A percentile compares a stretch with the other conserved stretches of the same genome.
These are phyloP conservation scores for Drosophila atripex DNA, from an alignment of 2,888 invertebrate species.

Conservation along the genomic window DNA sequence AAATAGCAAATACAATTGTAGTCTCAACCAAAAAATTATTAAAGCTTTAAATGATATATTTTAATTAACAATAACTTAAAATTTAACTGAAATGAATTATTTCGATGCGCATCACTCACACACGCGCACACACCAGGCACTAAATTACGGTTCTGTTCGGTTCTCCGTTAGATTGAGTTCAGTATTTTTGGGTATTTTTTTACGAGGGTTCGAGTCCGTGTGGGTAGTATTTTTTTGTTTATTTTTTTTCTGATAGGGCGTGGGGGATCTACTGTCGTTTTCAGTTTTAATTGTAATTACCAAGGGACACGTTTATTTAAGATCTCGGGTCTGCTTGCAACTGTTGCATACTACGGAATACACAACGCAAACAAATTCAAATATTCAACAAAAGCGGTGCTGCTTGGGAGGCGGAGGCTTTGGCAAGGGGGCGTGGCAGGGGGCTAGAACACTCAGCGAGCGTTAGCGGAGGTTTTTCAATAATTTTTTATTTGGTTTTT, in stretches of 20 bases:
- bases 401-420: constrained; percentile 28
- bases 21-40: not conserved
- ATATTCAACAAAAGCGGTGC: constrained; percentile 50
- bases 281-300: constrained; percentile 8
- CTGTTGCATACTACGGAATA: constrained; percentile 55
- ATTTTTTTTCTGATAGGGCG: not conserved
- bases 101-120: constrained; percentile 47
- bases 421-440: constrained; percentile 21
- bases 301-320: constrained; percentile 23
- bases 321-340: constrained; percentile 48
- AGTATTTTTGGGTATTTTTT: not conserved
- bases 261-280: not conserved
- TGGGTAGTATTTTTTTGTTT: not conserved
- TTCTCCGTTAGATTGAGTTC: constrained; percentile 14
- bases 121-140: constrained; percentile 65
- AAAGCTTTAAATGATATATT: constrained; percentile 26
- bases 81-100: constrained; percentile 31
- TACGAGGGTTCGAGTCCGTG: not conserved
- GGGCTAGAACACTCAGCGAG: constrained; percentile 36
- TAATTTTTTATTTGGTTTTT: not conserved
- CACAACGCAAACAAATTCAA: constrained; percentile 49
- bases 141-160: constrained; percentile 48
- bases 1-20: not conserved
- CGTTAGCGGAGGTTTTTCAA: constrained; percentile 35
- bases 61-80: constrained; percentile 14